phyloP scores from a whole-genome alignment of 2,888 invertebrate genomes.

The Platycheirus rosarum region DNA sequence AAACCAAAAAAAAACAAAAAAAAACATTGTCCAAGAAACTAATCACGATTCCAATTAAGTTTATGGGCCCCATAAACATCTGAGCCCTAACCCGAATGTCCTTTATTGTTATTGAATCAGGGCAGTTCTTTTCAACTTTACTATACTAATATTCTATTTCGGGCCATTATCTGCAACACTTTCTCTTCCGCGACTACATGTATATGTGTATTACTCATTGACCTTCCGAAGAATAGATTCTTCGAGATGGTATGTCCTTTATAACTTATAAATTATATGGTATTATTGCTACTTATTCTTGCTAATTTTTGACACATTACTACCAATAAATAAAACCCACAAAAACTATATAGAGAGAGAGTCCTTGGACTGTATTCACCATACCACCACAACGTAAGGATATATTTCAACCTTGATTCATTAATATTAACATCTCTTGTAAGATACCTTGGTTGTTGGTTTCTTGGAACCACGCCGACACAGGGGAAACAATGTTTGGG shows the following conservation, averaged over 20 bases:
- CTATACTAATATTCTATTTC: conserved; percentile 36
- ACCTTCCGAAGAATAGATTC: neutral
- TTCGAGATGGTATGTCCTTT: conserved; percentile 22
- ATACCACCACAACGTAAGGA: neutral
- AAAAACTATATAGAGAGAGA: conserved; percentile 7
- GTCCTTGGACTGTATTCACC: neutral
- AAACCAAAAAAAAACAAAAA: neutral
- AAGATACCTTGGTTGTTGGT: neutral
- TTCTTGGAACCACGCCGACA: too few relatives aligned
- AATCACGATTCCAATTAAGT: conserved; percentile 39
- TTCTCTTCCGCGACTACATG: conserved; percentile 14
- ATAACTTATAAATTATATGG: conserved; percentile 42
- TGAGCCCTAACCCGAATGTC: conserved; percentile 28
- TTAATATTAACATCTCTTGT: conserved; percentile 17
- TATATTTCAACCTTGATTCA: conserved; percentile 41
- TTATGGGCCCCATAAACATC: conserved; percentile 40
- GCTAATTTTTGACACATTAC: conserved; percentile 73
- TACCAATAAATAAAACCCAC: conserved; percentile 53
- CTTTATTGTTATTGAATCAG: conserved; percentile 40
- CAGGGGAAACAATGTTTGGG: neutral
- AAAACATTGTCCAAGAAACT: neutral
- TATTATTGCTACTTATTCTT: conserved; percentile 64
- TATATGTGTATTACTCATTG: conserved; percentile 25
- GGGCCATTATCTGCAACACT: conserved; percentile 31
- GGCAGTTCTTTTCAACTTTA: conserved; percentile 15